A percentile compares a stretch with the other conserved stretches of the same genome.
Conservation (phyloP, 1,140 invertebrate species). For the Streblospio benedicti region DNA sequence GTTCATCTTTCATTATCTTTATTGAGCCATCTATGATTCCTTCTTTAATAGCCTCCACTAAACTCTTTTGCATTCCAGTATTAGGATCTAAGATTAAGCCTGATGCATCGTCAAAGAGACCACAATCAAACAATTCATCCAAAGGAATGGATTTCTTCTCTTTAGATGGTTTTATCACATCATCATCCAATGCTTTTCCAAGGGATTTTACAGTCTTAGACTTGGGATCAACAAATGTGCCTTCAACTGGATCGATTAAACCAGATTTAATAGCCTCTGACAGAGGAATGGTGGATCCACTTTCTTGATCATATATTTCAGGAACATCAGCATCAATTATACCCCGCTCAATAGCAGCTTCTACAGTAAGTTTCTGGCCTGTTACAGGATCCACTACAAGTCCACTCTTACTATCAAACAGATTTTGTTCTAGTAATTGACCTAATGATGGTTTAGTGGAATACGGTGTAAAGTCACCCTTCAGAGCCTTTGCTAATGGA, state of each 20-base stretch:
- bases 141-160: not conserved
- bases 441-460: too few species aligned
- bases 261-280: not conserved
- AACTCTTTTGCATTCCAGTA: constrained; percentile 49
- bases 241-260: not conserved
- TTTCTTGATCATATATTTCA: too few species aligned
- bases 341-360: constrained; percentile 48
- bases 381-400: constrained; percentile 58
- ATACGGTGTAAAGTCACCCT: too few species aligned
- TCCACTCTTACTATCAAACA: constrained; percentile 59
- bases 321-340: constrained; percentile 7
- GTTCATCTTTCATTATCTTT: too few species aligned
- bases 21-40: constrained; percentile 57
- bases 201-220: constrained; percentile 65
- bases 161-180: too few species aligned
- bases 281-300: too few species aligned
- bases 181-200: constrained; percentile 71
- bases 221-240: not conserved
- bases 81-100: constrained; percentile 62
- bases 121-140: constrained; percentile 62
- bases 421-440: too few species aligned
- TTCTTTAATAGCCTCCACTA: constrained; percentile 67
- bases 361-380: constrained; percentile 35
- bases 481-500: too few species aligned
- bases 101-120: constrained; percentile 66